Percentiles rank a stretch among this genome's conserved stretches.
phyloP scores from a whole-genome alignment of 2,888 invertebrate genomes.

The Leistus spinibarbis region DNA sequence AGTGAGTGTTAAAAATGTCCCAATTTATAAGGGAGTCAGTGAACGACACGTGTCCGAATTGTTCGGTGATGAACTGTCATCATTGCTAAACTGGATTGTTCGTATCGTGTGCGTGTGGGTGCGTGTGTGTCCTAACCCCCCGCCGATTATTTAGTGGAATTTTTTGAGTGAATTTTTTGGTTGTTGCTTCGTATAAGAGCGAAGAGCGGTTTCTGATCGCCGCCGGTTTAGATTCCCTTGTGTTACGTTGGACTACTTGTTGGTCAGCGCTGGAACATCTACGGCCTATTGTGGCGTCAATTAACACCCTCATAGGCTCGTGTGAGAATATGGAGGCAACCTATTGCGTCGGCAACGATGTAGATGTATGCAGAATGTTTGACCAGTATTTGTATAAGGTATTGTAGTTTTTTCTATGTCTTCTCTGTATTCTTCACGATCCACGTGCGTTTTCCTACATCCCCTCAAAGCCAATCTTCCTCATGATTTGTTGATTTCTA shows the following conservation, averaged over 20 bases:
- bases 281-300: conserved; percentile 60
- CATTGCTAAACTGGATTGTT: background rate
- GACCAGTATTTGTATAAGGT: conserved; percentile 72
- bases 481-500: background rate
- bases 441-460: background rate
- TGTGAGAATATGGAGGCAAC: conserved; percentile 67
- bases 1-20: background rate
- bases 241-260: conserved; percentile 26
- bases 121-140: background rate
- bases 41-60: background rate
- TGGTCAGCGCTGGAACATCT: conserved; percentile 58
- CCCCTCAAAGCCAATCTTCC: background rate
- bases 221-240: conserved; percentile 22
- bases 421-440: background rate
- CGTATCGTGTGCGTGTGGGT: background rate
- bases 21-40: background rate
- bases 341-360: conserved; percentile 65
- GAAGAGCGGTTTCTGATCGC: too few species aligned
- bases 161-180: background rate
- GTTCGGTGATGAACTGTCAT: background rate
- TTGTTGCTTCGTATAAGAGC: too few species aligned
- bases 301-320: conserved; percentile 59
- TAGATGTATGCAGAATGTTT: conserved; percentile 69
- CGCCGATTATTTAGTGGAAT: background rate
- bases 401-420: conserved; percentile 41